phyloP scores from a whole-genome alignment of 2,888 invertebrate species.

The Amblyteles armatorius region DNA sequence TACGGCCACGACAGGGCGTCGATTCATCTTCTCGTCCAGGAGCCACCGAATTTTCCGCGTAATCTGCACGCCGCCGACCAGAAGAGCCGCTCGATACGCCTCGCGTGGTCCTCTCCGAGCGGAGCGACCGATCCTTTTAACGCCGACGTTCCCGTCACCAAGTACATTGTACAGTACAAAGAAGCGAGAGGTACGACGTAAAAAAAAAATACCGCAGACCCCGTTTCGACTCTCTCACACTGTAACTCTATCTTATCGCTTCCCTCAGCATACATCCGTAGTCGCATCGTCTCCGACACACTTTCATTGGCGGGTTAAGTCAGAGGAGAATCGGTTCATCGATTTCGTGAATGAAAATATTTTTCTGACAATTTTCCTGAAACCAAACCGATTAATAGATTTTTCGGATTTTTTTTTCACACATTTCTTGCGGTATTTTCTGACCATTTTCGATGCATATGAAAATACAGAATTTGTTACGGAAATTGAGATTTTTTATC shows the following conservation, averaged over 20 bases:
- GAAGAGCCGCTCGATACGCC: slow-evolving; percentile 86
- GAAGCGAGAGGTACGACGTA: slow-evolving; percentile 85
- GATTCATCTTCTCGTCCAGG: slow-evolving; percentile 86
- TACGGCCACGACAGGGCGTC: slow-evolving; percentile 87
- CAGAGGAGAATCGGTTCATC: too few species aligned
- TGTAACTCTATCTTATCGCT: background rate
- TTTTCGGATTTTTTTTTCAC: too few species aligned
- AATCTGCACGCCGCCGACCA: slow-evolving; percentile 86
- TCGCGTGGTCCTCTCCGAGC: slow-evolving; percentile 86
- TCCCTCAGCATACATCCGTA: slow-evolving; percentile 27
- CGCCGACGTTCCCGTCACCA: slow-evolving; percentile 86
- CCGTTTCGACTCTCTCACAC: slow-evolving; percentile 18
- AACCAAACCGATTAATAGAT: too few species aligned
- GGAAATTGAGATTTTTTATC: too few species aligned
- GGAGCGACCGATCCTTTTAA: slow-evolving; percentile 84
- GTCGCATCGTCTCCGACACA: slow-evolving; percentile 23
- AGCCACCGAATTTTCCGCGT: slow-evolving; percentile 88
- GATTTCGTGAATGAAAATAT: too few species aligned
- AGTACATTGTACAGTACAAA: slow-evolving; percentile 87
- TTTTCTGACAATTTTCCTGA: too few species aligned
- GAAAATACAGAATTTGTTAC: too few species aligned
- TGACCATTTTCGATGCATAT: too few species aligned
- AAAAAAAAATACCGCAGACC: background rate
- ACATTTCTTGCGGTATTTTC: too few species aligned
- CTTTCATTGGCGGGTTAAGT: slow-evolving; percentile 8